Evolutionary conservation across 2,797 vertebrate genomes (phyloP), one percentile per base, ranked within the genome.

Genomic region (Sorex maritimensis): DNA sequence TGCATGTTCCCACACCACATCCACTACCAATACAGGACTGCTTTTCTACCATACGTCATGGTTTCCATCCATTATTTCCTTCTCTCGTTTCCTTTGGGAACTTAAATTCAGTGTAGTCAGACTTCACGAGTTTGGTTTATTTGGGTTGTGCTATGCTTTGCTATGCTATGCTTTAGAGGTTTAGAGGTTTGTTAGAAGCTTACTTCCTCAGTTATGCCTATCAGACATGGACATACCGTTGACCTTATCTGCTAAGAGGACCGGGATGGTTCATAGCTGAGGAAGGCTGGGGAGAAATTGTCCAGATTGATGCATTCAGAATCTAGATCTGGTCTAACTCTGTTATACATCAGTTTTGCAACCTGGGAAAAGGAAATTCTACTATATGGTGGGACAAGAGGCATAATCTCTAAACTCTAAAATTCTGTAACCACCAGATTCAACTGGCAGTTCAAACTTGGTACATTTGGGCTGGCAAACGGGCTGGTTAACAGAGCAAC

Each of bases 391-490:
- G 9, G 2, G 55, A 84, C 46, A 67, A 72, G 34, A 77, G 91
- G 89, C 58, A 84, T 58, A 24, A 52, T 46, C 58, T 71, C 65
- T 79, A 72, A 34, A 30, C 12, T 94, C 78, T 58, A 24, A 79
- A 81, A 77, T 81, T 82, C 41, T 85, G 1, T 58, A 10, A 69
- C 46, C 10, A 74, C 55, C 41, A 58, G 11, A 52, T n/a, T 82
- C 73, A 79, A 67, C 30, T 63, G 12, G 24, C 19, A 23, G 58
- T 23, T 23, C 58, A 61, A 6, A 61, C 6, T 19, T 61, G 58
- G 19, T 23, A 3, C 58, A 61, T 61, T 61, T 61, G 58, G 17
- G 6, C 58, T 61, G 52, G 52, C 52, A 55, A 55, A 14, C 5
- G 52, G 10, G 52, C 52, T 14, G 17, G 13, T 19, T 14, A 61